Conservation (phyloP, 2,797 vertebrate genomes). For the Anniella stebbinsi region DNA sequence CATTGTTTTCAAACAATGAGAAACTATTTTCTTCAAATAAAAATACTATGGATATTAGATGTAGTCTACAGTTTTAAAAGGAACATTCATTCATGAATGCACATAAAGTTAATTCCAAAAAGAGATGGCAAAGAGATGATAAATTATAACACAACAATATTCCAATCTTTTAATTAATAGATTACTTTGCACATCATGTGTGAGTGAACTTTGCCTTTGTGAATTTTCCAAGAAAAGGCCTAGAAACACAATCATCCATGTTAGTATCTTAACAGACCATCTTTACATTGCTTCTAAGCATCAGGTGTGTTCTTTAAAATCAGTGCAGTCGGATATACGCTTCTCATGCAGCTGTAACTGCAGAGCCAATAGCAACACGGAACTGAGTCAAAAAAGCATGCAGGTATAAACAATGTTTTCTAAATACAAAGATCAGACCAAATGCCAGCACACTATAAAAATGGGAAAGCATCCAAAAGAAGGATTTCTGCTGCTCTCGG, state of each 20-base stretch:
- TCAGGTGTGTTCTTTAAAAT: conserved; percentile 46
- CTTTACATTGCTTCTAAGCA: conserved; percentile 24
- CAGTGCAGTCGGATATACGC: conserved; percentile 21
- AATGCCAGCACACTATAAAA: conserved; percentile 73
- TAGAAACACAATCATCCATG: conserved; percentile 47
- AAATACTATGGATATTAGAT: neutral
- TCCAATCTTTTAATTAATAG: neutral
- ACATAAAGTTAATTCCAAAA: neutral
- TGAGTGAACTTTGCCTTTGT: conserved; percentile 10
- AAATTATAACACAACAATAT: neutral
- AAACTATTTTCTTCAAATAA: neutral
- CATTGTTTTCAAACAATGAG: neutral
- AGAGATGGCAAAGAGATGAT: neutral
- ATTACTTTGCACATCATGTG: conserved; percentile 7
- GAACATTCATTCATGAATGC: neutral
- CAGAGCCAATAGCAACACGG: conserved; percentile 56
- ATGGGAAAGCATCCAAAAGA: conserved; percentile 72
- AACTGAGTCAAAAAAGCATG: conserved; percentile 69
- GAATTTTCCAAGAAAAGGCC: conserved; percentile 50
- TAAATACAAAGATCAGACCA: conserved; percentile 74
- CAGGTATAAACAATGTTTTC: conserved; percentile 71
- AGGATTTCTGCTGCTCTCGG: conserved; percentile 66
- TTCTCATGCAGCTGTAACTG: conserved; percentile 50
- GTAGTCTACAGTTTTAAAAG: neutral
- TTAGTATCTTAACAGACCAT: conserved; percentile 22